These are phyloP conservation scores for Metopolophium dirhodum DNA, from an alignment of 1,140 invertebrate species.

Conservation along the genomic window DNA sequence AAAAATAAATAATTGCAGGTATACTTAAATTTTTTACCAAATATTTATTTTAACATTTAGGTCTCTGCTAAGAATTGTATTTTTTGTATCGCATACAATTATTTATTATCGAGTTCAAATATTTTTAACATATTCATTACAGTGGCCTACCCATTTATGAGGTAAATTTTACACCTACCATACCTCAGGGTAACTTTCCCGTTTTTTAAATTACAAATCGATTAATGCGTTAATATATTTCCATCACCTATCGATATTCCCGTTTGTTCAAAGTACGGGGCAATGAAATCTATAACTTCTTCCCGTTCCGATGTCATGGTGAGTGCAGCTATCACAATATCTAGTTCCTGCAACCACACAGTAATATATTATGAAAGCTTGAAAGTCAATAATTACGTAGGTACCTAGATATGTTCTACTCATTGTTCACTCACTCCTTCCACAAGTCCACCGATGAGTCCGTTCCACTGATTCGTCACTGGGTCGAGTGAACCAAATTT, in stretches of 20 bases:
- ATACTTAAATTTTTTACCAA: too few relatives aligned
- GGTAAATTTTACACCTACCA: too few relatives aligned
- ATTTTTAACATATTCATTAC: neutral
- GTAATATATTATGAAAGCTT: neutral
- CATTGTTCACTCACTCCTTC: conserved; percentile 70
- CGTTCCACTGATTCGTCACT: conserved; percentile 82
- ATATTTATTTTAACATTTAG: neutral
- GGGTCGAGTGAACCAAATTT: conserved; percentile 76
- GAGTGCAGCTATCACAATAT: conserved; percentile 82
- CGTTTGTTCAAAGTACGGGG: conserved; percentile 89
- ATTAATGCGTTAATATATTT: neutral
- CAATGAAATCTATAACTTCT: conserved; percentile 91
- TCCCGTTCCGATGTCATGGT: conserved; percentile 93
- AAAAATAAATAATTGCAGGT: neutral
- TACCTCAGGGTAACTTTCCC: neutral
- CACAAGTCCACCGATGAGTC: conserved; percentile 88
- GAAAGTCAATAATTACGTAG: conserved; percentile 45
- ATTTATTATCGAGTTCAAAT: too few relatives aligned
- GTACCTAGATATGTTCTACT: too few relatives aligned
- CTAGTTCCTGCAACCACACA: conserved; percentile 73
- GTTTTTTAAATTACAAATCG: neutral
- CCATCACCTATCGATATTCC: conserved; percentile 80
- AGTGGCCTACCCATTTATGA: too few relatives aligned
- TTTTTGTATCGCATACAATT: too few relatives aligned
- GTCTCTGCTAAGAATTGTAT: too few relatives aligned